phyloP scores from a whole-genome alignment of 2,113 vertebrate species.

The Oryctolagus cuniculus region DNA sequence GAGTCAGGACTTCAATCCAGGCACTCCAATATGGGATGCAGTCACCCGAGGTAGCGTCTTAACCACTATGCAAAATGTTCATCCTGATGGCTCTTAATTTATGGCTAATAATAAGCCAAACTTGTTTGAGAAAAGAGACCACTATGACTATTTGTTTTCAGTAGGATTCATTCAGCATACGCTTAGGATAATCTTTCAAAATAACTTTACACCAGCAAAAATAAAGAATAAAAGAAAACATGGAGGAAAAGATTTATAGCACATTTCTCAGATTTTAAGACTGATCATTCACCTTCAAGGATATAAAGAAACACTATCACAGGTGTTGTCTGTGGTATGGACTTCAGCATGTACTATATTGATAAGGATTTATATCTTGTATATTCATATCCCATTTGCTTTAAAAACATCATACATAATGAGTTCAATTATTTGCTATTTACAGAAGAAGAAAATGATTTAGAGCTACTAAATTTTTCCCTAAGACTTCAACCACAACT shows the following conservation, averaged over 20 bases:
- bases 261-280: slow-evolving; percentile 39
- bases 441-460: not conserved
- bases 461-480: not conserved
- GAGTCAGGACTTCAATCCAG: too few species aligned
- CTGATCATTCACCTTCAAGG: slow-evolving; percentile 1
- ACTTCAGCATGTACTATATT: not conserved
- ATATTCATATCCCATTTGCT: slow-evolving; percentile 3
- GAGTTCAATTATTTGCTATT: slow-evolving; percentile 21
- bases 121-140: not conserved
- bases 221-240: not conserved
- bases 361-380: not conserved
- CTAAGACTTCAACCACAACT: not conserved
- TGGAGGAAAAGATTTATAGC: not conserved
- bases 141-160: slow-evolving; percentile 33
- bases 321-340: not conserved
- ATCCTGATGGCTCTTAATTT: slow-evolving; percentile 19
- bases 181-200: not conserved
- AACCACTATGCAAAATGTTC: not conserved
- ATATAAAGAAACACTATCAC: not conserved
- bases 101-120: not conserved
- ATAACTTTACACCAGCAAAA: not conserved
- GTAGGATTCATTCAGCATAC: not conserved
- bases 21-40: too few species aligned
- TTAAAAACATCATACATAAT: not conserved
- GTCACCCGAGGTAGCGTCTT: too few species aligned